phyloP scores from a whole-genome alignment of 2,888 invertebrate species.

The Perizoma affinitatum region DNA sequence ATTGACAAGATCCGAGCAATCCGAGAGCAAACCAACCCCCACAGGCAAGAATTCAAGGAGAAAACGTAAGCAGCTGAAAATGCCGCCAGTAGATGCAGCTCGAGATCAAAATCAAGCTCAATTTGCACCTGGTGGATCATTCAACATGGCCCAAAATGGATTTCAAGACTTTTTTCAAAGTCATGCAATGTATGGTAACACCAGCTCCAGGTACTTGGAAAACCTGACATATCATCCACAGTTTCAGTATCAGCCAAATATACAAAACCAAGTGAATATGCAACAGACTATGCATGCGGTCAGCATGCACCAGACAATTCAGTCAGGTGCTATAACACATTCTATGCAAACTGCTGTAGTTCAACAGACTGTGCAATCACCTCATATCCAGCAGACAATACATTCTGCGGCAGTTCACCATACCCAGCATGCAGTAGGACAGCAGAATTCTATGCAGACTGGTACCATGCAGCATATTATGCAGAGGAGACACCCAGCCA shows the following conservation, averaged over 20 bases:
- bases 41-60: conserved; percentile 66
- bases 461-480: conserved; percentile 22
- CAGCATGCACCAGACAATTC: conserved; percentile 26
- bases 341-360: conserved; percentile 19
- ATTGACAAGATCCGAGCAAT: conserved; percentile 24
- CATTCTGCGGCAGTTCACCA: conserved; percentile 19
- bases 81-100: conserved; percentile 48
- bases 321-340: conserved; percentile 16
- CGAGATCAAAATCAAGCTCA: conserved; percentile 36
- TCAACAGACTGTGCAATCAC: conserved; percentile 14
- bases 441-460: conserved; percentile 24
- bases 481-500: conserved; percentile 44
- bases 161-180: conserved; percentile 61
- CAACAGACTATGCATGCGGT: conserved; percentile 28
- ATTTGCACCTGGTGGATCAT: conserved; percentile 22
- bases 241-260: conserved; percentile 56
- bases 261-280: conserved; percentile 42
- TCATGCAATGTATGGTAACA: conserved; percentile 60
- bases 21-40: conserved; percentile 39
- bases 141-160: conserved; percentile 36
- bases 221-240: conserved; percentile 70
- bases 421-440: conserved; percentile 14
- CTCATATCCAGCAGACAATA: conserved; percentile 17
- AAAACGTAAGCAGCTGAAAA: conserved; percentile 53
- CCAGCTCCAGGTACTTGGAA: conserved; percentile 68